Percentiles rank a stretch among this genome's conserved stretches.
phyloP scores from a whole-genome alignment of 2,113 vertebrate genomes.

The Pungitius pungitius region DNA sequence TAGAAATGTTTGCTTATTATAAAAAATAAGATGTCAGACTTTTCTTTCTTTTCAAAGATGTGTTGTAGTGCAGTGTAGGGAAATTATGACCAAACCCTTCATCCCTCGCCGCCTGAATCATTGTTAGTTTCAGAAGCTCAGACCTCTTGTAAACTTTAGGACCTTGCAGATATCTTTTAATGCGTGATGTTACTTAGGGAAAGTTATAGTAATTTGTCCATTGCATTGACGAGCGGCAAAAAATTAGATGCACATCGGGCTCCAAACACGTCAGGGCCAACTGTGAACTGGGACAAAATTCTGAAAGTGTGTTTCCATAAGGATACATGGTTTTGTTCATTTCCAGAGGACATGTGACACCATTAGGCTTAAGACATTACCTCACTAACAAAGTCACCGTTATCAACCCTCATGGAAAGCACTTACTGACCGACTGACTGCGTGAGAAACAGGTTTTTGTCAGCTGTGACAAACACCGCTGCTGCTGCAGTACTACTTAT shows the following conservation, averaged over 20 bases:
- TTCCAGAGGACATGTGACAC: slow-evolving; percentile 19
- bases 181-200: neutral
- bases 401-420: slow-evolving; percentile 26
- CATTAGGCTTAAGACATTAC: slow-evolving; percentile 11
- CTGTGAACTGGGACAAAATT: neutral
- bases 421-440: slow-evolving; percentile 17
- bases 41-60: slow-evolving; percentile 20
- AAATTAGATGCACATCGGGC: slow-evolving; percentile 1
- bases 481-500: slow-evolving; percentile 28
- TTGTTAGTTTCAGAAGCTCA: slow-evolving; percentile 8
- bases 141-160: neutral
- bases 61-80: slow-evolving; percentile 14
- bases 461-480: slow-evolving; percentile 42
- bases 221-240: neutral
- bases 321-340: slow-evolving; percentile 37
- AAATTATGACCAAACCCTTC: slow-evolving; percentile 21
- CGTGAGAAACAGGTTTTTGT: slow-evolving; percentile 35
- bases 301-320: slow-evolving; percentile 26
- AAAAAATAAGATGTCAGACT: slow-evolving; percentile 53
- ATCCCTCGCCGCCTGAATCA: slow-evolving; percentile 10
- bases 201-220: neutral
- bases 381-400: slow-evolving; percentile 13
- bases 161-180: neutral
- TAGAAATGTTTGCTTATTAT: slow-evolving; percentile 59
- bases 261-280: neutral